phyloP scores from a whole-genome alignment of 2,797 vertebrate genomes.

The Tolypeutes matacus region DNA sequence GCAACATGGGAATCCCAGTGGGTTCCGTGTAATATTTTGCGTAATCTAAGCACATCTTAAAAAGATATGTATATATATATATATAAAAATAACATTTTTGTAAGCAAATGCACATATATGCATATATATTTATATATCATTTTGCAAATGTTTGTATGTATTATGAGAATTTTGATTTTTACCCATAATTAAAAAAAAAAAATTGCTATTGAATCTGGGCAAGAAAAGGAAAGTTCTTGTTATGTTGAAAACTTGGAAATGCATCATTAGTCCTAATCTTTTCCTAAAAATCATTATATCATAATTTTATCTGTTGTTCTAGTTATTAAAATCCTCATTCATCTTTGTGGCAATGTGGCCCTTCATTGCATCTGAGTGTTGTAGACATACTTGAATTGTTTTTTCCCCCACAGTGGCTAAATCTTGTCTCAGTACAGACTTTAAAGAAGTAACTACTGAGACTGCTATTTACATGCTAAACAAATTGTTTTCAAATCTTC shows the following conservation, averaged over 20 bases:
- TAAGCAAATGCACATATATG: too few relatives aligned
- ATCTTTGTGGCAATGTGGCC: neutral
- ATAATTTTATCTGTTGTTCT: neutral
- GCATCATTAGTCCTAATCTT: neutral
- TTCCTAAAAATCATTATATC: neutral
- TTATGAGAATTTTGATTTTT: too few relatives aligned
- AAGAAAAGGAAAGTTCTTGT: neutral
- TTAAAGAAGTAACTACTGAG: neutral
- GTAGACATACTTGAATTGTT: neutral
- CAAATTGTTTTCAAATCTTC: neutral
- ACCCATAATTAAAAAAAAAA: too few relatives aligned
- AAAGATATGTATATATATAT: too few relatives aligned
- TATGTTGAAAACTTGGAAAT: slow-evolving; percentile 48
- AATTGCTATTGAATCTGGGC: neutral
- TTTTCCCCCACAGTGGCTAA: neutral
- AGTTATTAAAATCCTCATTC: neutral
- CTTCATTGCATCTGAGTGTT: neutral
- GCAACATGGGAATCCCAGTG: too few relatives aligned
- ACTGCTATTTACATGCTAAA: neutral
- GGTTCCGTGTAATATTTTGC: too few relatives aligned
- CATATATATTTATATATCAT: too few relatives aligned
- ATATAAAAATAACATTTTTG: too few relatives aligned
- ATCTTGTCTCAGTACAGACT: neutral
- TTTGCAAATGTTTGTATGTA: too few relatives aligned
- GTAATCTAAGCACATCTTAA: too few relatives aligned